phyloP scores from a whole-genome alignment of 2,113 vertebrate species.

The Ailurus styani region DNA sequence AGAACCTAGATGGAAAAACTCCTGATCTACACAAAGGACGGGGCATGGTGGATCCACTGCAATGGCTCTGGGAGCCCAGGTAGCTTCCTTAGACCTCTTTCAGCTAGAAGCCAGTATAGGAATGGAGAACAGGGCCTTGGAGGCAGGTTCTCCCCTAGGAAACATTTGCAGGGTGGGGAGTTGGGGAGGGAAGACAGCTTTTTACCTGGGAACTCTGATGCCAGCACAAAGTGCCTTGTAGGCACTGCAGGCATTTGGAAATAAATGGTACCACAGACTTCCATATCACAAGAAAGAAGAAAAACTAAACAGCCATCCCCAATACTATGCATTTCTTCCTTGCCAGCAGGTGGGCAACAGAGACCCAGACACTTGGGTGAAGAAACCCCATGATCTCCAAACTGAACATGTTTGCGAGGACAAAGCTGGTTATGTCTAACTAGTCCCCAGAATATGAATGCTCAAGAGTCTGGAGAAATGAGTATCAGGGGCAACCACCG shows the following conservation, averaged over 20 bases:
- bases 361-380: neutral
- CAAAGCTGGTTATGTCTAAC: neutral
- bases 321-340: neutral
- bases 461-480: neutral
- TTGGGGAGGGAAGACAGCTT: neutral
- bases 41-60: neutral
- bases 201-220: neutral
- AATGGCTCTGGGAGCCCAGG: neutral
- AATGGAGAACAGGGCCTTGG: neutral
- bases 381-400: neutral
- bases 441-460: neutral
- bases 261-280: neutral
- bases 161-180: neutral
- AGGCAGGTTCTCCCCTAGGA: neutral
- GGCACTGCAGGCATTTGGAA: neutral
- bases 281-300: neutral
- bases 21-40: neutral
- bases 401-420: neutral
- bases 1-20: neutral
- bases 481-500: neutral
- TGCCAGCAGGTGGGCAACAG: neutral
- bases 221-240: neutral
- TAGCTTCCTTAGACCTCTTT: neutral
- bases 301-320: neutral
- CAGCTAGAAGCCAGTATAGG: neutral